Conservation (phyloP, 2,888 invertebrate species). For the Chrysolina oricalcia region DNA sequence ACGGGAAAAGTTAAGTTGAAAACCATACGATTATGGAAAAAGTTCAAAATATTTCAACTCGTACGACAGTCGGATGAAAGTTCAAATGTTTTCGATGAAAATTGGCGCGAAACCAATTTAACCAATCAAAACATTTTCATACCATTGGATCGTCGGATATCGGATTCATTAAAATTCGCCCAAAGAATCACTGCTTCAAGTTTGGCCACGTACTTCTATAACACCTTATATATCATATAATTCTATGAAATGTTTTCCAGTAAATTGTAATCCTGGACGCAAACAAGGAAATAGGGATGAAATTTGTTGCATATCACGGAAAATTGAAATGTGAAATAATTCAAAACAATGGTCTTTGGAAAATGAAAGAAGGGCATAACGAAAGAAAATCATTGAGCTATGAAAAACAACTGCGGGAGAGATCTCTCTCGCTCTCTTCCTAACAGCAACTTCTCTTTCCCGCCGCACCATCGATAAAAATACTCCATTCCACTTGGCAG, state of each 20-base stretch:
- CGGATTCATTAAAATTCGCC: too few species aligned
- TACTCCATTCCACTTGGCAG: constrained; percentile 59
- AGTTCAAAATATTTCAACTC: too few species aligned
- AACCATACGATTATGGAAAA: too few species aligned
- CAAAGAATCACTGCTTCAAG: too few species aligned
- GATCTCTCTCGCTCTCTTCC: constrained; percentile 38
- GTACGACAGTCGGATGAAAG: too few species aligned
- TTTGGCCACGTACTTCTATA: too few species aligned
- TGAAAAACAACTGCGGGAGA: constrained; percentile 50
- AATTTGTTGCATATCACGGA: constrained; percentile 44
- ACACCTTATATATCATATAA: too few species aligned
- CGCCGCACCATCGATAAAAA: constrained; percentile 57
- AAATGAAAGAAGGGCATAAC: constrained; percentile 58
- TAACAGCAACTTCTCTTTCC: constrained; percentile 30
- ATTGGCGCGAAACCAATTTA: too few species aligned
- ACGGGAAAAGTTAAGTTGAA: too few species aligned
- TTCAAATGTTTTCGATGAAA: too few species aligned
- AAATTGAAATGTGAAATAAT: constrained; percentile 58
- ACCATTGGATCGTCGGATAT: too few species aligned
- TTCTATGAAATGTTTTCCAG: constrained; percentile 28
- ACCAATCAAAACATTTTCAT: too few species aligned
- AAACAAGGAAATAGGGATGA: constrained; percentile 49
- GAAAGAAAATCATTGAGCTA: constrained; percentile 52
- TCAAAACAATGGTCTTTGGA: constrained; percentile 56
- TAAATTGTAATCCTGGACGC: constrained; percentile 30